These are phyloP conservation scores for Varanus komodoensis DNA, from an alignment of 2,113 vertebrate species.

Conservation along the genomic window DNA sequence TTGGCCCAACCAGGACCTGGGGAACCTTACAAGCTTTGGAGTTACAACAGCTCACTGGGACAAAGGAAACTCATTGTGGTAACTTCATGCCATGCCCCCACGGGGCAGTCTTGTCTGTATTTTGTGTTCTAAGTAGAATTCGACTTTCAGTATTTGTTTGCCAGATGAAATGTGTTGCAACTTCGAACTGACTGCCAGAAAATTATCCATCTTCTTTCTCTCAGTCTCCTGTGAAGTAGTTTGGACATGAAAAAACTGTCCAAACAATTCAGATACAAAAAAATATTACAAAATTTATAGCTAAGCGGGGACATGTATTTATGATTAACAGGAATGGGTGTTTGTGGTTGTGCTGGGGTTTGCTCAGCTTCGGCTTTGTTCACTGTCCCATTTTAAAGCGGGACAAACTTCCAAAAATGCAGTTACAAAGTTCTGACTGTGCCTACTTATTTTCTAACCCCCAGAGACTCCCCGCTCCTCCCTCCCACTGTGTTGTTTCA, in stretches of 20 bases:
- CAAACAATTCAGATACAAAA: too few relatives aligned
- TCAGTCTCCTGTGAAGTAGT: neutral
- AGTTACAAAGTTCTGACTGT: neutral
- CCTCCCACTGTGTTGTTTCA: slow-evolving; percentile 1
- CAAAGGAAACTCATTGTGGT: neutral
- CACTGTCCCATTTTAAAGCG: slow-evolving; percentile 34
- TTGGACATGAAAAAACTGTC: neutral
- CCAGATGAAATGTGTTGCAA: neutral
- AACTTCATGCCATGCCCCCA: too few relatives aligned
- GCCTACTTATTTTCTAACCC: neutral
- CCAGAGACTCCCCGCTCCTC: neutral
- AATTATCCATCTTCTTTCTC: neutral
- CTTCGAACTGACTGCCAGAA: neutral
- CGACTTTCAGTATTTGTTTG: neutral
- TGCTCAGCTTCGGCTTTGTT: slow-evolving; percentile 26
- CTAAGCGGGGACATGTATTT: neutral
- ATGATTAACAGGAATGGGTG: neutral
- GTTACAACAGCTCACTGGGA: neutral
- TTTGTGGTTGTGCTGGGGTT: neutral
- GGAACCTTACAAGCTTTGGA: neutral
- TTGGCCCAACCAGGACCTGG: neutral
- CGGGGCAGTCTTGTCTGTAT: neutral
- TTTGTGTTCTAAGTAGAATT: neutral
- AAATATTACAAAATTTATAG: neutral
- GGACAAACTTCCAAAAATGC: neutral